Base-by-base conservation (phyloP, 2,888 invertebrate genomes). In the Parnassius mnemosyne region DNA sequence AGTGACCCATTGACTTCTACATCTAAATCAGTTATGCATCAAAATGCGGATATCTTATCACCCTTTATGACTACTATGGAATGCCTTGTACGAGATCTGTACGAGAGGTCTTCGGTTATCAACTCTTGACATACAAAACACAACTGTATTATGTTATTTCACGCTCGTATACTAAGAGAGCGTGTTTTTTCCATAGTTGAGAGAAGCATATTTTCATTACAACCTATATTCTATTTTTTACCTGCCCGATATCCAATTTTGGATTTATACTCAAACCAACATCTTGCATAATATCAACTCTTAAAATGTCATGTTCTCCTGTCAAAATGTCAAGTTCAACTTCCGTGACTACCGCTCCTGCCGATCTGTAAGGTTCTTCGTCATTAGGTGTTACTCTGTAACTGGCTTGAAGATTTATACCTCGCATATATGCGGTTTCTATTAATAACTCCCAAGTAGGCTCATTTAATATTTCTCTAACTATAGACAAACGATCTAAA, bases 291-390 rank as follows among this genome's bases (percentile, higher is more conserved):
- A 95, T 79, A 77, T 95, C 95, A 0, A 94, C 94, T 68, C 95
- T 87, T 0, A 82, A 75, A 47, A 94, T 80, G 68, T 94, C 86
- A 68, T 93, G 92, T 74, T 95, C 94, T 43, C 96, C 96, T 0
- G 96, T 96, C 56, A 96, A 79, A 20, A 95, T 81, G 78, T 96
- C 96, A 0, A 96, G 78, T 79, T 96, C 95, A 0, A 95, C 94
- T 83, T 96, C 96, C 11, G 93, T 79, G 9, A 94, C 84, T 1
- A 92, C 87, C 0, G 92, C 92, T 1, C 94, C 95, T 69, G 92
- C 94, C 52, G 93, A 63, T 61, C 84, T 80, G 53, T 83, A 80
- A 1, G 71, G 3, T 25, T 72, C 65, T 54, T 78, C 73, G 62
- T 89, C 89, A 53, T 81, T 81, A 0, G 65, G 34, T 3, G 71